Base-by-base conservation (phyloP, 2,888 invertebrate species). In the Monoplex corrugatus region DNA sequence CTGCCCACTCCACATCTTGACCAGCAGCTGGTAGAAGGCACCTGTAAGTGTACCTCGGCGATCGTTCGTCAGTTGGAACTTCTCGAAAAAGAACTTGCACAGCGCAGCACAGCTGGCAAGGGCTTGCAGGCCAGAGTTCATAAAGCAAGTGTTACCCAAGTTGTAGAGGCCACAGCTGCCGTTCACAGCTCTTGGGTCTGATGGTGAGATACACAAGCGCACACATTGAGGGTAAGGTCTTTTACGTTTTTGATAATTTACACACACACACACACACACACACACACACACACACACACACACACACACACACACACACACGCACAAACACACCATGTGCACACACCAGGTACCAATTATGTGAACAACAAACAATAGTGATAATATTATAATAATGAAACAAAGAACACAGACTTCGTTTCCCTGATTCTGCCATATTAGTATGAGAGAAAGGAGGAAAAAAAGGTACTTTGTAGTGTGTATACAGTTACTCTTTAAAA, bases 111-210 rank as follows among this genome's bases (percentile, higher is more conserved):
- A 98, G 97, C 98, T 97, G 87, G 97, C 97, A 85, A 98, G 96
- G 1, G 98, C 98, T 95, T 98, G 98, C 89, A 98, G 96, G 0
- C 98, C 97, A 94, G 98, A 98, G 96, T 98, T 98, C 98, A 98
- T 98, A 94, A 98, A 98, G 95, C 98, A 98, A 0, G 98, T 98
- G 94, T 98, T 98, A 40, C 98, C 98, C 63, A 98, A 96, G 96
- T 98, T 98, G 80, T 97, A 97, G 45, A 98, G 96, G 5, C 98
- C 98, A 32, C 97, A 97, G 80, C 97, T 97, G 50, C 97, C 97
- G n/a, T 92, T 91, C 1, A 92, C 87, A 32, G 93, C 94, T 68
- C 91, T 86, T 0, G 92, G 89, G 92, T 95, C 95, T 95, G 90
- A 2, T 45, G 32, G 38, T n/a, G n/a, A n/a, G n/a, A n/a, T n/a